These are phyloP conservation scores for Mormyrus proboscirostris DNA, from an alignment of 2,797 vertebrate genomes.

Conservation along the genomic window DNA sequence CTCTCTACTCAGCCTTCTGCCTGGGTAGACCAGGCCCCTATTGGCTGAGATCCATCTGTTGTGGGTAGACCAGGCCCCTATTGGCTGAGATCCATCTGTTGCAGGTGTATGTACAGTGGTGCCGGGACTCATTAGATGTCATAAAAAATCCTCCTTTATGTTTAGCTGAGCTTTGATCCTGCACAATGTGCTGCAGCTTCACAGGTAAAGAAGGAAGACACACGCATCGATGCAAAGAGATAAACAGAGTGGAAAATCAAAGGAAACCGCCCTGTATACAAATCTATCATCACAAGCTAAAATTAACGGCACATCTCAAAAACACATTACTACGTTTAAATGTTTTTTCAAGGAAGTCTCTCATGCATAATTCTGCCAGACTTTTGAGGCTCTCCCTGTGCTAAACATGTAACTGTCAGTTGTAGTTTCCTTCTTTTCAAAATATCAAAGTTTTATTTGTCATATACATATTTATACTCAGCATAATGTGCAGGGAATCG, in stretches of 20 bases:
- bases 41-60: constrained; percentile 28
- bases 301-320: background rate
- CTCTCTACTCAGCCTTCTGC: constrained; percentile 1
- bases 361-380: background rate
- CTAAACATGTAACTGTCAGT: background rate
- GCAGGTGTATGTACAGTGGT: constrained; percentile 25
- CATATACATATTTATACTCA: background rate
- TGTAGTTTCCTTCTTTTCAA: background rate
- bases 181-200: constrained; percentile 17
- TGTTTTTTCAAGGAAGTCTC: background rate
- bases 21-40: background rate
- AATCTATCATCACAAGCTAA: background rate
- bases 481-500: no score
- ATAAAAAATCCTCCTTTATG: constrained; percentile 31
- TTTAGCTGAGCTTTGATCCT: constrained; percentile 30
- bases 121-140: constrained; percentile 17
- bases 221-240: constrained; percentile 8
- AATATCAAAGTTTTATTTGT: background rate
- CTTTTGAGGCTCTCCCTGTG: background rate
- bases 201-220: constrained; percentile 16
- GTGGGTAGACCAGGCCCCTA: background rate
- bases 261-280: constrained; percentile 21
- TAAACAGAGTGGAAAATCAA: constrained; percentile 27
- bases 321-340: background rate
- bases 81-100: constrained; percentile 28